These are phyloP conservation scores for Camponotus fellah DNA, from an alignment of 2,888 invertebrate genomes.

Conservation along the genomic window DNA sequence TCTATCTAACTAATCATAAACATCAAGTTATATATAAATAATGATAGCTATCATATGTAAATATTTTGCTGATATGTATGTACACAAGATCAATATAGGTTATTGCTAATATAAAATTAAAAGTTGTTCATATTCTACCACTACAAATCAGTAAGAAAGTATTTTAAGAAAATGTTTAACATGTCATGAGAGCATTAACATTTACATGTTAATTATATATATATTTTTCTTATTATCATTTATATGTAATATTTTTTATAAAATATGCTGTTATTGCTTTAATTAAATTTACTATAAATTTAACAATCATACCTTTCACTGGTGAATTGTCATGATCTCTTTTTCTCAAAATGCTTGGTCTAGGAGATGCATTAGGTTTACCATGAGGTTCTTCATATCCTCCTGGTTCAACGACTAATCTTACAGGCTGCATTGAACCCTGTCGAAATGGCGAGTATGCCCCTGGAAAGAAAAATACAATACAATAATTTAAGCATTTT, in stretches of 20 bases:
- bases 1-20: background rate
- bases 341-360: constrained; percentile 95
- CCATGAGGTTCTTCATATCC: constrained; percentile 83
- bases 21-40: background rate
- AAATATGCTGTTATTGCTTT: background rate
- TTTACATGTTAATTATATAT: background rate
- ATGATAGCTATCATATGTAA: background rate
- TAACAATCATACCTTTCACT: constrained; percentile 78
- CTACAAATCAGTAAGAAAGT: background rate
- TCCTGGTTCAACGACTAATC: constrained; percentile 83
- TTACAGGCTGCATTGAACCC: constrained; percentile 82
- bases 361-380: constrained; percentile 89
- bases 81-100: background rate
- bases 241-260: background rate
- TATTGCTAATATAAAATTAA: background rate
- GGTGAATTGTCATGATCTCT: constrained; percentile 91
- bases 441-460: constrained; percentile 83
- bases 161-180: background rate
- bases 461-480: constrained; percentile 67
- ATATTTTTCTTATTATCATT: background rate
- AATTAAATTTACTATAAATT: background rate
- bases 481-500: constrained; percentile 8
- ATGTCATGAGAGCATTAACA: background rate
- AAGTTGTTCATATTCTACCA: background rate
- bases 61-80: background rate